Evolutionary conservation across 2,888 invertebrate genomes (phyloP), one percentile per base, ranked within the genome.

Genomic region (Drosophila conformis): DNA sequence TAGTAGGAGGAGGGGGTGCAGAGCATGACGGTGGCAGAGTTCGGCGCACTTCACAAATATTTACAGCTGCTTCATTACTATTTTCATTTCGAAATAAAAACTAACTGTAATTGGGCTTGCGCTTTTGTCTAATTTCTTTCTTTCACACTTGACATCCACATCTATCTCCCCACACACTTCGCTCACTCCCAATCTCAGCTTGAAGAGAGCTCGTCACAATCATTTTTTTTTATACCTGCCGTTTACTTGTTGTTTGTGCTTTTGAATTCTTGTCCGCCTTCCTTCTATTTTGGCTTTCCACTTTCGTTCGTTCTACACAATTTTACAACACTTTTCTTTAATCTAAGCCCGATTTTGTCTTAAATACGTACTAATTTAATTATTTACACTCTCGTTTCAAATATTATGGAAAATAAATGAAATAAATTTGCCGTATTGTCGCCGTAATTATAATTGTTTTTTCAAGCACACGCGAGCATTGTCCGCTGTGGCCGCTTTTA

Each of bases 381-480:
- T 65, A 61, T 76, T 65, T 52, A 53, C 48, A 73, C 62, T 65
- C 53, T 69, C 51, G 61, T 60, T 80, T 31, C 42, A 49, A 77
- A 69, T 63, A 48, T 61, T 60, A 62, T 73, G 27, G 56, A 78
- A 73, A 72, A 69, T 58, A 76, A 74, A 65, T 71, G 42, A 64
- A 84, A 69, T 71, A 71, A 73, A 83, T 70, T 77, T 73, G 67
- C 73, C 77, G 68, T 64, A 78, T 70, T 75, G 69, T 69, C 61
- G 69, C 72, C 69, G 80, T 69, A 69, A 69, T 67, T 75, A 49
- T 77, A 48, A 18, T 68, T 69, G 51, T 77, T 75, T 58, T 8
- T 42, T 56, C 49, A 73, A 76, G 69, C 82, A 74, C 80, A 87
- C 89, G 85, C 90, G 82, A 88, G 66, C 83, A 82, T 82, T 69